A percentile compares a stretch with the other conserved stretches of the same genome.
Conservation (phyloP, 2,113 vertebrate genomes). For the Phalacrocorax pelagicus region DNA sequence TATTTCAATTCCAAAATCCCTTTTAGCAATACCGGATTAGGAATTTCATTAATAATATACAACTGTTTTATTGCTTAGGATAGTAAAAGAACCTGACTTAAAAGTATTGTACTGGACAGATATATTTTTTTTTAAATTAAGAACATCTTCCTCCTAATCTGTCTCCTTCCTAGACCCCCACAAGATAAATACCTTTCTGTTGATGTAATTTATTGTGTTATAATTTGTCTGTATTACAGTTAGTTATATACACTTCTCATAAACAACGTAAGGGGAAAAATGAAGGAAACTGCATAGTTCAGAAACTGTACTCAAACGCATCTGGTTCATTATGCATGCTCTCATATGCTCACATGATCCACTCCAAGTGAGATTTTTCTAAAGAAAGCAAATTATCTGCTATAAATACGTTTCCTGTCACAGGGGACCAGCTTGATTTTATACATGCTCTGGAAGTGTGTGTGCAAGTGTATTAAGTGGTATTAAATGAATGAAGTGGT, state of each 20-base stretch:
- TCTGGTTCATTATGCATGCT: neutral
- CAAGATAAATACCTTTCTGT: neutral
- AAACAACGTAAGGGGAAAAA: neutral
- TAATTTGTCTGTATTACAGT: neutral
- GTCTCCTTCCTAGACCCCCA: neutral
- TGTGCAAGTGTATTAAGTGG: neutral
- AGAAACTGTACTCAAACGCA: neutral
- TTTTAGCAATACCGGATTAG: neutral
- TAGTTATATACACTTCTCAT: neutral
- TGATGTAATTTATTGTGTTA: neutral
- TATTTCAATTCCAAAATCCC: neutral
- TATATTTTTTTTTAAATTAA: neutral
- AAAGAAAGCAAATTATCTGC: neutral
- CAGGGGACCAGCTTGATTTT: neutral
- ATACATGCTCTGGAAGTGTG: neutral
- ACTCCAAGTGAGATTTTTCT: neutral
- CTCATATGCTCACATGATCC: neutral
- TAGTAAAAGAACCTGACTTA: neutral
- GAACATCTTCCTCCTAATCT: neutral
- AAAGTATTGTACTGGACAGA: neutral
- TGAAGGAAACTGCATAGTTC: neutral
- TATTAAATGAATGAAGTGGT: neutral
- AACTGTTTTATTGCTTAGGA: neutral
- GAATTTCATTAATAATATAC: neutral
- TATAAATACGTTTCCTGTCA: neutral